Percentiles rank a stretch among this genome's conserved stretches.
Evolutionary conservation across 2,888 invertebrate genomes (phyloP).

Genomic region (Dendrolimus pini): DNA sequence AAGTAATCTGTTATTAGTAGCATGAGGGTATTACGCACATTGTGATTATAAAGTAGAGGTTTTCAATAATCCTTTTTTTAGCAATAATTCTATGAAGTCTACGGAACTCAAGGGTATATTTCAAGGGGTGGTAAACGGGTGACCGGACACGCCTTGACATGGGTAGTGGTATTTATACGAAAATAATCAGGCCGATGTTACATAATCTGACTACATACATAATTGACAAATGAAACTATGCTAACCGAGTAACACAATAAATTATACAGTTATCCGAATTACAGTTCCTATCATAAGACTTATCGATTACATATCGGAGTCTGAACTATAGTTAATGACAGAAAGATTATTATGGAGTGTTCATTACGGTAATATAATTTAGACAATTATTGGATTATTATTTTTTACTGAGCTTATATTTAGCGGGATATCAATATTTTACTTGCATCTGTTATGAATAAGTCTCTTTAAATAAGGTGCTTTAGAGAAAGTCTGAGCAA

Average conservation of each 20-base stretch:
- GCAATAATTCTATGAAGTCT: no score
- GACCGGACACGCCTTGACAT: neutral
- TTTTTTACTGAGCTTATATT: no score
- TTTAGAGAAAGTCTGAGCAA: no score
- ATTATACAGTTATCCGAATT: neutral
- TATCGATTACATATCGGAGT: neutral
- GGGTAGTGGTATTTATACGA: neutral
- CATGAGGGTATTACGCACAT: no score
- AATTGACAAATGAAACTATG: neutral
- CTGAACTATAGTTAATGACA: neutral
- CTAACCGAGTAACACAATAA: neutral
- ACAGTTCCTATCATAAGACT: neutral
- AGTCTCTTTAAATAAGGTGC: no score
- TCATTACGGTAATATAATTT: no score
- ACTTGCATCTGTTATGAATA: no score
- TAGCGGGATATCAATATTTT: no score
- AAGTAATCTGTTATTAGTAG: no score
- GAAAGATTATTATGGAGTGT: neutral
- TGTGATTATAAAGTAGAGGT: no score
- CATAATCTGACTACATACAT: neutral
- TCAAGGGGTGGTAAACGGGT: neutral
- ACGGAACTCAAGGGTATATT: neutral
- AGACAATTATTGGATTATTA: no score
- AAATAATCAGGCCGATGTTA: neutral
- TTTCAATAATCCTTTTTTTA: no score